A percentile compares a stretch with the other conserved stretches of the same genome.
These are phyloP conservation scores for Baryphthengus martii DNA, from an alignment of 2,113 vertebrate genomes.

Conservation along the genomic window DNA sequence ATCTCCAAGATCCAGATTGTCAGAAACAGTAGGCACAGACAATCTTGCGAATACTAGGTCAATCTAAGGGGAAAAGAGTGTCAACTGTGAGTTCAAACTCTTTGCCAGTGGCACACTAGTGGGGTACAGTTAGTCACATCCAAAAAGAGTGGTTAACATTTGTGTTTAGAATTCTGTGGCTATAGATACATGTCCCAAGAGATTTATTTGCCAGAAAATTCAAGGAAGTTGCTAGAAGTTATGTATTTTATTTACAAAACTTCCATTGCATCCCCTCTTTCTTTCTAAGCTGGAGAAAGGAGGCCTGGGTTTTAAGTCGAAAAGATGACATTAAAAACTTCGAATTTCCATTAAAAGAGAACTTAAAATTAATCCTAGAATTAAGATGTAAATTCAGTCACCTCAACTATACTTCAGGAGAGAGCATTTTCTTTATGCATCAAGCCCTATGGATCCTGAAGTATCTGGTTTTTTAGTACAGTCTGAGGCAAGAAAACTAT, in stretches of 20 bases:
- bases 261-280: background rate
- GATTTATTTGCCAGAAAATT: background rate
- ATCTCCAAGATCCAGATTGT: conserved; percentile 92
- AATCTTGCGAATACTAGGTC: conserved; percentile 96
- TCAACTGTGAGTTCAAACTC: background rate
- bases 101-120: background rate
- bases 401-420: background rate
- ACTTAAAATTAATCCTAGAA: background rate
- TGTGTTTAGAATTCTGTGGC: background rate
- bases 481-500: background rate
- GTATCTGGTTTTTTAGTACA: background rate
- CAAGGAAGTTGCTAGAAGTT: background rate
- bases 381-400: background rate
- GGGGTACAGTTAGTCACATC: background rate
- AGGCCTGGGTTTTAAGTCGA: background rate
- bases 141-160: background rate
- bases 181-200: background rate
- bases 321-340: background rate
- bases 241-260: background rate
- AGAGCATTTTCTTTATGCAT: background rate
- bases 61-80: conserved; percentile 71
- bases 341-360: background rate
- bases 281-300: background rate
- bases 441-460: background rate
- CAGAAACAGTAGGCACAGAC: conserved; percentile 86